Percentiles rank a stretch among this genome's conserved stretches.
These are phyloP conservation scores for Catotricha subobsoleta DNA, from an alignment of 2,888 invertebrate species.

Conservation along the genomic window DNA sequence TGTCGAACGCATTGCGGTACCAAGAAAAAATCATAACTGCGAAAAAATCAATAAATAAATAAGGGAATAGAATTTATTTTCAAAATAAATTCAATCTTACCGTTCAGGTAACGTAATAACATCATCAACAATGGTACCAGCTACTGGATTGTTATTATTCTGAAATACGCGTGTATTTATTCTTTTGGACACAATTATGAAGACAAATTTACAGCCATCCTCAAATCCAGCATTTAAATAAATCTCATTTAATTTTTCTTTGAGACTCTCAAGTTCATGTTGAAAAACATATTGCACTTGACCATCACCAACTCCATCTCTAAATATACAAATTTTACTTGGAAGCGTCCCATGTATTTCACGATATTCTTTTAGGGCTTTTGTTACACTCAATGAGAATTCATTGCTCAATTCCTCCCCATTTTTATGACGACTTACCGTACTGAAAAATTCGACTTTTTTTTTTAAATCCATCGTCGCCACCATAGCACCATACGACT, in stretches of 20 bases:
- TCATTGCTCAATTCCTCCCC: slow-evolving; percentile 63
- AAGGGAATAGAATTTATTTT: neutral
- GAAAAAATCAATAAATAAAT: neutral
- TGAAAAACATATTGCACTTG: slow-evolving; percentile 61
- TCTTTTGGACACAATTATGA: slow-evolving; percentile 71
- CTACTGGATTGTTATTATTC: slow-evolving; percentile 47
- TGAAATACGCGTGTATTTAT: slow-evolving; percentile 62
- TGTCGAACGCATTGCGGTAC: slow-evolving; percentile 73
- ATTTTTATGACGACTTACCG: slow-evolving; percentile 49
- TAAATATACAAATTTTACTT: slow-evolving; percentile 56
- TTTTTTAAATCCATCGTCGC: slow-evolving; percentile 42
- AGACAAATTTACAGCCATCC: neutral
- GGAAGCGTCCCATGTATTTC: slow-evolving; percentile 35
- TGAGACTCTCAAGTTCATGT: slow-evolving; percentile 49
- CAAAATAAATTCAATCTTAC: slow-evolving; percentile 9
- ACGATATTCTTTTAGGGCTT: slow-evolving; percentile 21
- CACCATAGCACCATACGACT: slow-evolving; percentile 60
- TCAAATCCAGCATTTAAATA: neutral
- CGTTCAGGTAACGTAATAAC: slow-evolving; percentile 58
- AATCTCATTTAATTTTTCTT: slow-evolving; percentile 19
- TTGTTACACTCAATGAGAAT: slow-evolving; percentile 41
- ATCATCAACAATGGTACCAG: slow-evolving; percentile 78
- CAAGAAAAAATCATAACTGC: slow-evolving; percentile 56
- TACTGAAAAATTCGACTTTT: slow-evolving; percentile 47
- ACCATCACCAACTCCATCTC: slow-evolving; percentile 91